Percentiles rank a stretch among this genome's conserved stretches.
These are phyloP conservation scores for Peucedramus taeniatus DNA, from an alignment of 2,113 vertebrate species.

Conservation along the genomic window DNA sequence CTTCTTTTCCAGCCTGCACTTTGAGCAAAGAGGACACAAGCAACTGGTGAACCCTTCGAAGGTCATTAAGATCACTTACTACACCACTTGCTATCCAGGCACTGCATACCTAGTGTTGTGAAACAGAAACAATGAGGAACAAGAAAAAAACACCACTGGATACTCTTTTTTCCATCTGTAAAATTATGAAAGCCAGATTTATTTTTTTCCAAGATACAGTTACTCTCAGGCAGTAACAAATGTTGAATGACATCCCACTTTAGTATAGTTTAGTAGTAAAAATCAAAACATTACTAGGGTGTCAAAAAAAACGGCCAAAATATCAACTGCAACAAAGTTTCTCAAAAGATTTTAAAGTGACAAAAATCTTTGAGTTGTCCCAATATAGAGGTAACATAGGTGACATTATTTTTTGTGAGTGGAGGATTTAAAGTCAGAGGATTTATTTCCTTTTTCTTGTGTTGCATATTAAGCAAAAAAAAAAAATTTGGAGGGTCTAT, in stretches of 20 bases:
- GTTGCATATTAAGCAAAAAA: background rate
- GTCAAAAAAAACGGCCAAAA: background rate
- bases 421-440: background rate
- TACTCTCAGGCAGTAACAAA: background rate
- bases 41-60: slow-evolving; percentile 89
- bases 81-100: slow-evolving; percentile 92
- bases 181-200: background rate
- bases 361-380: background rate
- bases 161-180: background rate
- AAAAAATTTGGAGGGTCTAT: background rate
- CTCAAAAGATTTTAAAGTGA: background rate
- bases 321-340: background rate
- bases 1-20: slow-evolving; percentile 83
- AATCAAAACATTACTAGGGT: background rate
- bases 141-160: background rate
- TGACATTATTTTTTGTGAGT: background rate
- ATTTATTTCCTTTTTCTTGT: background rate
- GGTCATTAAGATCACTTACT: slow-evolving; percentile 86
- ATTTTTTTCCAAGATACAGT: background rate
- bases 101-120: slow-evolving; percentile 85
- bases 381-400: background rate
- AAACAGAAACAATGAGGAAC: slow-evolving; percentile 26
- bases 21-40: slow-evolving; percentile 88
- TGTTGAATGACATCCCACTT: background rate
- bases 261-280: background rate